Evolutionary conservation across 2,888 invertebrate genomes (phyloP).

Genomic region (Agriopis leucophaearia): DNA sequence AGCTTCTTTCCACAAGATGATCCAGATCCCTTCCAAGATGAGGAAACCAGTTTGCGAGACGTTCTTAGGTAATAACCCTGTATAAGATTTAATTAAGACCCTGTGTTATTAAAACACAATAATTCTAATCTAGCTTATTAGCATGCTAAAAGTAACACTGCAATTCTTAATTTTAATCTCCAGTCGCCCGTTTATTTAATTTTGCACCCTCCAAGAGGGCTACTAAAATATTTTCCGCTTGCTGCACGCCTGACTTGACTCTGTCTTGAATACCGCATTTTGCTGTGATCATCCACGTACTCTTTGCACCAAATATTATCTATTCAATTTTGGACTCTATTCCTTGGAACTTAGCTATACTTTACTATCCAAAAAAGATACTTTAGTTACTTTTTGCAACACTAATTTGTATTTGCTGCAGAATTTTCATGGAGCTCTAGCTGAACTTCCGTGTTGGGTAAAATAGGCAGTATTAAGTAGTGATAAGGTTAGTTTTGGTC

Average conservation of each 20-base stretch:
- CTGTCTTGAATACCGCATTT: slow-evolving; percentile 76
- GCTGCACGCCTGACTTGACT: slow-evolving; percentile 71
- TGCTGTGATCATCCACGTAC: slow-evolving; percentile 62
- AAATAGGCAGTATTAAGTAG: slow-evolving; percentile 50
- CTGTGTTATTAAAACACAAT: neutral
- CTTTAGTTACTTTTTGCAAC: slow-evolving; percentile 75
- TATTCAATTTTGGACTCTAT: slow-evolving; percentile 59
- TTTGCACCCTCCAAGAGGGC: slow-evolving; percentile 34
- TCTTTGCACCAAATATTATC: slow-evolving; percentile 51
- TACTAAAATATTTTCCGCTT: slow-evolving; percentile 73
- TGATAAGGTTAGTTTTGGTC: slow-evolving; percentile 57
- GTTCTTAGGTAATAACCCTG: no score
- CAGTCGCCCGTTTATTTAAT: slow-evolving; percentile 32
- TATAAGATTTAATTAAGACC: no score
- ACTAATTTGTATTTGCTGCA: slow-evolving; percentile 74
- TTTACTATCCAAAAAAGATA: slow-evolving; percentile 52
- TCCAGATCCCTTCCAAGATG: no score
- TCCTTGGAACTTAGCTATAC: slow-evolving; percentile 46
- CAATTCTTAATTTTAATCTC: slow-evolving; percentile 26
- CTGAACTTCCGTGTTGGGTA: slow-evolving; percentile 37
- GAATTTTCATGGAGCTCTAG: slow-evolving; percentile 72
- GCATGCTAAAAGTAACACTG: slow-evolving; percentile 10
- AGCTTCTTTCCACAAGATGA: no score
- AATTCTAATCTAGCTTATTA: neutral
- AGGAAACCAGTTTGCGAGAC: no score